Evolutionary conservation across 2,888 invertebrate species (phyloP), one percentile per base, ranked within the genome.

Genomic region (Netelia fuscicornis): DNA sequence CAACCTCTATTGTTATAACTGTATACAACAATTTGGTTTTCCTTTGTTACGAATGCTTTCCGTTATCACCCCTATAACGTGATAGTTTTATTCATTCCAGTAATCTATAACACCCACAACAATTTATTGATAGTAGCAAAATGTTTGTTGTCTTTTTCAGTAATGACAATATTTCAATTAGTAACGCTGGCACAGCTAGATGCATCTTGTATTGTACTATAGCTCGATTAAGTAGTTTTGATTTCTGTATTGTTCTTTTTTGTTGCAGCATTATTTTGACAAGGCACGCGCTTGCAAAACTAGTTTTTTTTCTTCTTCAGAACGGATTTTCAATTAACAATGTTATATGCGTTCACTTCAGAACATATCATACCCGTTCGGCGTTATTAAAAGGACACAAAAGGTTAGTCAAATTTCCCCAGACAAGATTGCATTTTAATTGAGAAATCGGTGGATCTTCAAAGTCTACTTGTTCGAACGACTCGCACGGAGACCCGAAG

Each of bases 261-360:
- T 44, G 56, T 71, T 44, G 25, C 10, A 67, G 58, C 60, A 52
- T 13, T 71, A 76, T 76, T 52, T 30, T 71, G 71, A 48, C 76
- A 84, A 84, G 84, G 84, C 68, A 70, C 68, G n/a, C 48, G 58
- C 17, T 67, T 17, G 42, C 11, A n/a, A 67, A 58, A 30, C 2
- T 44, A 76, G 13, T 25, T 52, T 13, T n/a, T n/a, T 42, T 37
- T 37, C 37, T 37, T 37, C 6, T 6, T 37, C 37, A 6, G 8
- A 37, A 37, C 37, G 37, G 37, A 37, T 37, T 37, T 37, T 37
- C 6, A 37, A 5, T 37, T 37, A 37, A 6, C 37, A 37, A 37
- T 23, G 13, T 30, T 10, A 30, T 37, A 30, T 30, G 25, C 3
- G 25, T 25, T 11, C n/a, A 13, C n/a, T 25, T 10, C 30, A 10